Base-by-base conservation (phyloP, 2,888 invertebrate genomes). In the Agriopis marginaria region DNA sequence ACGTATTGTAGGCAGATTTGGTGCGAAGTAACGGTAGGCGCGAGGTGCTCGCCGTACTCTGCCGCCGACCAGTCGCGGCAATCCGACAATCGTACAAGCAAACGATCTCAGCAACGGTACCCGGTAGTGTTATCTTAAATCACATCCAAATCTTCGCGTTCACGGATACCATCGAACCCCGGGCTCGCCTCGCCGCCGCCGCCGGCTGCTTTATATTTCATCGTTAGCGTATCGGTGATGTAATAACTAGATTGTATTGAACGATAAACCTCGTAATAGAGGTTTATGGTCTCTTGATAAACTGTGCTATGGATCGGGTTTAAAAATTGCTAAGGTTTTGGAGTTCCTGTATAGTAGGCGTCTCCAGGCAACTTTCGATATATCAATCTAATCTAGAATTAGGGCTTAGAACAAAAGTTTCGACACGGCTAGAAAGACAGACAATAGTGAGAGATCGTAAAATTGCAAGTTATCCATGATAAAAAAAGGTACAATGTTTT, bases 1-100 rank as follows among this genome's bases (percentile, higher is more conserved):
- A 85, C 84, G 88, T 87, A 91, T 90, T 90, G 91, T 89, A 89
- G 87, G 90, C 91, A 92, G 93, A 92, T 93, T 93, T 90, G 91
- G 92, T 86, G 92, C 88, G 89, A 88, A 85, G 82, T 90, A 91
- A 90, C 90, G 90, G 90, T 87, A 49, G 84, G 63, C 50, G 60
- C 61, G 50, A 81, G 80, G 81, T 75, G 78, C 75, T 79, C 80
- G 78, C 77, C 77, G 78, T 76, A 11, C 56, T 56, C 12, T 77
- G 78, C 39, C 39, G 39, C 77, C 74, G 75, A 80, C 78, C 79
- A 79, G 79, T 81, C 74, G 76, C 75, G 81, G 82, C 86, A 82
- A 84, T 83, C 82, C 81, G 80, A 84, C 87, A 83, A 85, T 86
- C 84, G 86, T 82, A 82, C 81, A 78, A 84, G 85, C 85, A 82